Evolutionary conservation across 2,113 vertebrate species (phyloP), one percentile per base, ranked within the genome.

Genomic region (Cyanoramphus novaezelandiae): DNA sequence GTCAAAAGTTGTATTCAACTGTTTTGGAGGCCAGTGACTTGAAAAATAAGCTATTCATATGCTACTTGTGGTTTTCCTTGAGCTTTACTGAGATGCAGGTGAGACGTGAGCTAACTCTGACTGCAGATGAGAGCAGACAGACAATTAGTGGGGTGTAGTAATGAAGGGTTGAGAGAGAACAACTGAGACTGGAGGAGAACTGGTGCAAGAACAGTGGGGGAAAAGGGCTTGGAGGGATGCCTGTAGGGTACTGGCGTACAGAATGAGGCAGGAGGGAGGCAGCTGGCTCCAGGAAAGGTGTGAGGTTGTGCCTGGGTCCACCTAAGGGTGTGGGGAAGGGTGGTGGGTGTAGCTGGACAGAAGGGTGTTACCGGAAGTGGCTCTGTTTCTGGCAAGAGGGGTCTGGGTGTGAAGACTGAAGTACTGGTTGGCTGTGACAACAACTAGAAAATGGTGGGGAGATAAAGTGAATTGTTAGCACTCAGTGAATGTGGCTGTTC

Each of bases 401-500:
- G 3, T 25, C 15, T 57, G 13, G 33, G 41, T n/a, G 19, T 50
- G 35, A 76, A 21, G 19, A 23, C 25, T 50, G 57, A 53, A 20
- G 33, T 20, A 18, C 7, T 25, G 13, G 3, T 13, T 27, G 27
- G 9, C 41, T 43, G n/a, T 65, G n/a, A 14, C n/a, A 47, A 5
- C 46, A 49, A 4, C 19, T 25, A 16, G 79, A 27, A 64, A 47
- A 8, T 12, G 7, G 44, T 25, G 19, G 16, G 70, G 39, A 57
- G 47, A 19, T 27, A 59, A 59, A 59, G 57, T 59, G 57, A 7
- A 14, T 46, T 37, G 46, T 79, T 86, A 10, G 4, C 46, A 15
- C 29, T 25, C 17, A 27, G 2, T 60, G 28, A 39, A 59, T 11
- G 25, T 47, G n/a, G 7, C n/a, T 0, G 0, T 53, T 84, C 39